Percentiles rank a stretch among this genome's conserved stretches.
Evolutionary conservation across 2,113 vertebrate species (phyloP).

Genomic region (Leucoraja erinaceus): DNA sequence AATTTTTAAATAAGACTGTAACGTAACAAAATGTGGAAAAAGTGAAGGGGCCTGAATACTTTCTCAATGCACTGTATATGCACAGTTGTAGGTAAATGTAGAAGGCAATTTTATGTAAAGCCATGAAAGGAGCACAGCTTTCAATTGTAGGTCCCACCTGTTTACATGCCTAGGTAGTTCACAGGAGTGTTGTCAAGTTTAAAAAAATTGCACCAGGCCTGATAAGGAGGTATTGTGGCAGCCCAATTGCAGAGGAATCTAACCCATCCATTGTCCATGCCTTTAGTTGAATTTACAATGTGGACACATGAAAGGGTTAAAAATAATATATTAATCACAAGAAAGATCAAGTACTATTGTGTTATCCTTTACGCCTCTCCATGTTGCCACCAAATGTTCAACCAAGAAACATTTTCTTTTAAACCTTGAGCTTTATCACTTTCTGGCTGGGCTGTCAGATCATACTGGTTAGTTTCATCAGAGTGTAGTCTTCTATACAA

Average conservation of each 20-base stretch:
- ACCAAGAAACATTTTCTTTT: background rate
- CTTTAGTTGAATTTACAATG: background rate
- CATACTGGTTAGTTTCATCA: constrained; percentile 71
- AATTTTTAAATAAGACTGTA: too few relatives aligned
- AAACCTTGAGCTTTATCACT: background rate
- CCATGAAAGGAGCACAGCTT: background rate
- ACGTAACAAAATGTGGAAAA: too few relatives aligned
- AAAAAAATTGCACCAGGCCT: too few relatives aligned
- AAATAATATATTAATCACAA: background rate
- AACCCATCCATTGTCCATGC: background rate
- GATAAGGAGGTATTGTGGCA: too few relatives aligned
- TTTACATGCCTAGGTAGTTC: too few relatives aligned
- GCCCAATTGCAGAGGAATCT: background rate
- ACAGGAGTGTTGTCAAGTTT: too few relatives aligned
- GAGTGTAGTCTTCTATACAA: constrained; percentile 62
- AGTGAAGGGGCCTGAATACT: too few relatives aligned
- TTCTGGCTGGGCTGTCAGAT: constrained; percentile 50
- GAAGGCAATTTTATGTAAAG: background rate
- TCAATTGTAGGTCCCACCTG: too few relatives aligned
- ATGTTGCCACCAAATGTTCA: background rate
- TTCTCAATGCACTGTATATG: too few relatives aligned
- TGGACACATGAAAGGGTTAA: background rate
- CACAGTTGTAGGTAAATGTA: background rate
- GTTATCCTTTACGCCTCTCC: background rate
- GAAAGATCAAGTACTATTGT: background rate